Evolutionary conservation across 2,113 vertebrate species (phyloP), one percentile per base, ranked within the genome.

Genomic region (Channa maculata): DNA sequence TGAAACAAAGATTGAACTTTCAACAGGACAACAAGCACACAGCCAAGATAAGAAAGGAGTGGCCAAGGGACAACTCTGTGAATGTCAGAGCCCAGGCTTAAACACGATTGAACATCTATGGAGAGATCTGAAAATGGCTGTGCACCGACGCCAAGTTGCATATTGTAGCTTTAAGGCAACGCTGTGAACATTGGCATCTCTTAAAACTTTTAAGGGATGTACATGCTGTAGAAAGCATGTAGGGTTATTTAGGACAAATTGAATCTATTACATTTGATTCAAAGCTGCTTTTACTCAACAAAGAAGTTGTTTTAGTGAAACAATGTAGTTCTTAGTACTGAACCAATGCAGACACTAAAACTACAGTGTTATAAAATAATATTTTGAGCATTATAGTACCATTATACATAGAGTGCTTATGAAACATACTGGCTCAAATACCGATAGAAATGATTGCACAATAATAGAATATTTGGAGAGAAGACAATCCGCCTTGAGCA

Each of bases 331-430:
- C 5, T 57, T n/a, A 33, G 15, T 52, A 61, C 45, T 48, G 8
- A 68, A 68, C 38, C 24, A 51, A 6, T 37, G 38, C 55, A 59
- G n/a, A 46, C 6, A 41, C 6, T 11, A 6, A 43, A 77, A 71
- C 34, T 60, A 39, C 37, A 44, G 53, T 14, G 39, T 33, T 49
- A 46, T 13, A 48, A 13, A 46, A 57, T 1, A 61, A 37, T 3
- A 2, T 6, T 24, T 12, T 37, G 15, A 62, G 34, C 45, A 55
- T 24, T 13, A 60, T 6, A 66, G 41, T 43, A n/a, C n/a, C 8
- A 39, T 12, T 52, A n/a, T 34, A 7, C 14, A 12, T 13, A 49
- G 49, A 13, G 14, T 24, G 39, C 8, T 13, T 3, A 50, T 36
- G 3, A 45, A 36, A 12, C 37, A 72, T 5, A 53, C 12, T 3